Conservation (phyloP, 2,797 vertebrate genomes). For the Schizopygopsis pylzovi region DNA sequence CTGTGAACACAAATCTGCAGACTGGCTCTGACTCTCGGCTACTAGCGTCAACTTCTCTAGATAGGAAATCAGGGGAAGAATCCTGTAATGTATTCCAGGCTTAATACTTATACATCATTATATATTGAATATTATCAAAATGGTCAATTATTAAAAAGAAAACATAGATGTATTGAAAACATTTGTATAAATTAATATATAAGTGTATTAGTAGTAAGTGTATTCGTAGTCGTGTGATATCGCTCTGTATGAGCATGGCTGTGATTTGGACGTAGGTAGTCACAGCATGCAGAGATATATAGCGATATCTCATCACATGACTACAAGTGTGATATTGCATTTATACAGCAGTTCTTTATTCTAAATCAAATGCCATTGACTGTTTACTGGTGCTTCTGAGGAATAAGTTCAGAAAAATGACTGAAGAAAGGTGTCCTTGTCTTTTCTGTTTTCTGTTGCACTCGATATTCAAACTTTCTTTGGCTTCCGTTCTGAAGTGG, state of each 20-base stretch:
- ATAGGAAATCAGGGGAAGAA: too few species aligned
- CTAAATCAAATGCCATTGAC: not conserved
- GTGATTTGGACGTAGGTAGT: too few species aligned
- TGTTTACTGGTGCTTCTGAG: not conserved
- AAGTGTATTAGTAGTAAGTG: not conserved
- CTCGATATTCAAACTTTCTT: constrained; percentile 22
- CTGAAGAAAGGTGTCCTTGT: not conserved
- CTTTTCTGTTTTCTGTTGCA: not conserved
- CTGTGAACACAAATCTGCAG: too few species aligned
- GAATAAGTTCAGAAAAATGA: not conserved
- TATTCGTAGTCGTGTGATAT: too few species aligned
- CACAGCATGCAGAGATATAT: not conserved
- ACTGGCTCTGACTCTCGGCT: too few species aligned
- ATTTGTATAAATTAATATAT: not conserved
- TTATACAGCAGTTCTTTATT: not conserved
- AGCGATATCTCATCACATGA: not conserved
- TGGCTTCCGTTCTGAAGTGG: constrained; percentile 29
- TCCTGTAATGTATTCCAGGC: too few species aligned
- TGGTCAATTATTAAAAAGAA: too few species aligned
- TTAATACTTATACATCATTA: too few species aligned
- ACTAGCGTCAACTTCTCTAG: too few species aligned
- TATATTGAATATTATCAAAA: too few species aligned
- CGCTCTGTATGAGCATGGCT: too few species aligned
- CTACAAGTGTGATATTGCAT: not conserved
- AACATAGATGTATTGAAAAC: not conserved